A percentile compares a stretch with the other conserved stretches of the same genome.
phyloP scores from a whole-genome alignment of 1,140 invertebrate genomes.

The Drosophila arizonae region DNA sequence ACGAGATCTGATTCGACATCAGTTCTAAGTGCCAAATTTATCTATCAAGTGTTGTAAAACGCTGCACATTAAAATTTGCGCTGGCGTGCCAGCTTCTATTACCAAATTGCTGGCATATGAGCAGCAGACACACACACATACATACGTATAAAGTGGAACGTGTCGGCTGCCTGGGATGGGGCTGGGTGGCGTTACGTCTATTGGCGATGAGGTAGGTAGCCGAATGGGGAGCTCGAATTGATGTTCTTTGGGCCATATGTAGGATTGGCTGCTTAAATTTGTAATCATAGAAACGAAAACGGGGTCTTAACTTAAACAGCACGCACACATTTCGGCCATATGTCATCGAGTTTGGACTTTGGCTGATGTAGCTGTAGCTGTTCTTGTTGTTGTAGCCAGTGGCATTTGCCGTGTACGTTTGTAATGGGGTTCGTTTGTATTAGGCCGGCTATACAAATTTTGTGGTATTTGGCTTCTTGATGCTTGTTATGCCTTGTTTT shows the following conservation, averaged over 20 bases:
- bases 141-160: not conserved
- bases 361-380: slow-evolving; percentile 1
- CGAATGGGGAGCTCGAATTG: not conserved
- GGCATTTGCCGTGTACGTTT: slow-evolving; percentile 3
- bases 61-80: not conserved
- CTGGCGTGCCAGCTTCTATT: slow-evolving; percentile 11
- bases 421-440: slow-evolving; percentile 23
- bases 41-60: not conserved
- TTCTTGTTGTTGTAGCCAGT: not conserved
- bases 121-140: not conserved
- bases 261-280: slow-evolving; percentile 38
- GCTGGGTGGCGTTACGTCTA: not conserved
- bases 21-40: not conserved
- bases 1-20: not conserved
- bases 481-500: slow-evolving; percentile 5
- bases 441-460: slow-evolving; percentile 43
- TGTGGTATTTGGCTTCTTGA: slow-evolving; percentile 21
- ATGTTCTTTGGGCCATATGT: not conserved
- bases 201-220: no score
- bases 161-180: not conserved
- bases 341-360: slow-evolving; percentile 31
- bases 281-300: slow-evolving; percentile 24
- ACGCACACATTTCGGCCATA: slow-evolving; percentile 41
- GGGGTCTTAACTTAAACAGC: slow-evolving; percentile 11
- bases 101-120: slow-evolving; percentile 28